phyloP scores from a whole-genome alignment of 2,113 vertebrate genomes.

The Misgurnus anguillicaudatus region DNA sequence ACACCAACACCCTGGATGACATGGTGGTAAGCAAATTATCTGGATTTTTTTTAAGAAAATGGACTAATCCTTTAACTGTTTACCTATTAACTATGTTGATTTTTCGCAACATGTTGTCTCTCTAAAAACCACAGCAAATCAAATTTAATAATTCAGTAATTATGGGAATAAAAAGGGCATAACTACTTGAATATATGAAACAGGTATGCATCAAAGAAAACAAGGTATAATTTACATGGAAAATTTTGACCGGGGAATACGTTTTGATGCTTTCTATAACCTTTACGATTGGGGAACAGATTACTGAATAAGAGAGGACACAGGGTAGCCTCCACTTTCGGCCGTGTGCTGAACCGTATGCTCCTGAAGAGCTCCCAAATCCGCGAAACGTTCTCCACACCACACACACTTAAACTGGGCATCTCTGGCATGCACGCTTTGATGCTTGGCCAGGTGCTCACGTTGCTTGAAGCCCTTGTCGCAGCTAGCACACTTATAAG shows the following conservation, averaged over 20 bases:
- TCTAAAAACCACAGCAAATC: too few relatives aligned
- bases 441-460: constrained; percentile 94
- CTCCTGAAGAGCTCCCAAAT: constrained; percentile 92
- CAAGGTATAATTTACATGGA: not conserved
- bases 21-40: too few relatives aligned
- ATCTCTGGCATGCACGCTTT: constrained; percentile 90
- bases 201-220: not conserved
- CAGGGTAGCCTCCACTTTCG: constrained; percentile 85
- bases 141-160: too few relatives aligned
- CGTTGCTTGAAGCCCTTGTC: constrained; percentile 98
- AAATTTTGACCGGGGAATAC: not conserved
- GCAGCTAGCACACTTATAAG: constrained; percentile 92
- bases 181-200: too few relatives aligned
- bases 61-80: too few relatives aligned
- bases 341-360: constrained; percentile 94
- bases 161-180: too few relatives aligned
- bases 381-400: constrained; percentile 94
- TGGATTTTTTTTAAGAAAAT: too few relatives aligned
- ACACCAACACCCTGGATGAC: too few relatives aligned
- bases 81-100: too few relatives aligned
- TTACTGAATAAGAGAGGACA: constrained; percentile 87
- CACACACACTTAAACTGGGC: constrained; percentile 98
- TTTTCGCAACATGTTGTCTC: too few relatives aligned
- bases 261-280: constrained; percentile 22
- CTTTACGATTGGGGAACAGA: not conserved